Evolutionary conservation across 2,888 invertebrate genomes (phyloP), one percentile per base, ranked within the genome.

Genomic region (Calephelis perditalis): DNA sequence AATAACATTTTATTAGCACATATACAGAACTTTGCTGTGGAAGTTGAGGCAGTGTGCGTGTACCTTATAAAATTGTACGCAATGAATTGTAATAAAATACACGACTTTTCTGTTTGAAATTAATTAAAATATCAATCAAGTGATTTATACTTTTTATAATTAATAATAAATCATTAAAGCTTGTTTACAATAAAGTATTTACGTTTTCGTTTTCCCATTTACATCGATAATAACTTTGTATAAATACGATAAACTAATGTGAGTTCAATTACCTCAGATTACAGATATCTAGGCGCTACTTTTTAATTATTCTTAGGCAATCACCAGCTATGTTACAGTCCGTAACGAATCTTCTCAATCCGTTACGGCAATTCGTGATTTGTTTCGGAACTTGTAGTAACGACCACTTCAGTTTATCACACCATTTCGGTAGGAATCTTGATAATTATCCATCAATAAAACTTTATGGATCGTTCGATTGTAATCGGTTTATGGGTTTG

Each of bases 401-500:
- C 82, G 82, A 84, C 76, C 86, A 82, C 86, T 86, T 86, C 86
- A 86, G 69, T 87, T 86, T 82, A 86, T 82, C 81, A 84, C 83
- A 83, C 84, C 78, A 84, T 80, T 86, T 80, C 85, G 76, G 86
- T 87, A 87, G 86, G 82, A 85, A 85, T 82, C 79, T 70, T 12
- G 71, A 76, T 80, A 84, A 85, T 86, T 81, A 84, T 77, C 69
- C 68, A 71, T 70, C 75, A 70, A 81, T 86, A 79, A 85, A 84
- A 77, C 68, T 78, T 81, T 81, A 81, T 77, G 73, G 70, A 73
- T 73, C 72, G 71, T 71, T 72, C 75, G 69, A 76, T 76, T 78
- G 72, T 75, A 75, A 74, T 67, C 69, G 74, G 74, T 80, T 76
- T 74, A 79, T 75, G 70, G 70, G 70, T 67, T 68, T 64, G 65